These are phyloP conservation scores for Physella acuta DNA, from an alignment of 1,140 invertebrate genomes.

Conservation along the genomic window DNA sequence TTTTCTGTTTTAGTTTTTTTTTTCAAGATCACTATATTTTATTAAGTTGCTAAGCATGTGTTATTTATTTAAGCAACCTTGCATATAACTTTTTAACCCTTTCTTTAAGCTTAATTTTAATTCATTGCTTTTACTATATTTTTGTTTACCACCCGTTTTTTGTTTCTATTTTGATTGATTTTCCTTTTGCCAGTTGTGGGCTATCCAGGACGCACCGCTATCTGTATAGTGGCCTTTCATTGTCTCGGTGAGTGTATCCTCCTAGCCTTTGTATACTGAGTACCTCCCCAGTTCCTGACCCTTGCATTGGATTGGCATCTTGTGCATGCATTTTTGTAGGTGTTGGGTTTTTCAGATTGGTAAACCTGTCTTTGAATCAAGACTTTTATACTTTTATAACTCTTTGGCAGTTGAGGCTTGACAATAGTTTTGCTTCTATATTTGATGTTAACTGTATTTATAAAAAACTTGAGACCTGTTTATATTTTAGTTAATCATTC, in stretches of 20 bases:
- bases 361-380: background rate
- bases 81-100: no score
- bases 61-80: background rate
- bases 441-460: no score
- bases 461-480: no score
- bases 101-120: no score
- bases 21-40: background rate
- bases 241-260: slow-evolving; percentile 50
- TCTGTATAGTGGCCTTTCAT: slow-evolving; percentile 47
- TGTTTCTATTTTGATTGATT: slow-evolving; percentile 26
- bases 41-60: background rate
- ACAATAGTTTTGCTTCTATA: background rate
- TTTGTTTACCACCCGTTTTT: slow-evolving; percentile 14
- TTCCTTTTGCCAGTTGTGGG: slow-evolving; percentile 30
- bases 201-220: slow-evolving; percentile 47
- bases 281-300: background rate
- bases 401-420: background rate
- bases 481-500: no score
- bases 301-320: background rate
- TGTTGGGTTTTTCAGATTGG: no score
- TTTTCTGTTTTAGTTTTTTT: background rate
- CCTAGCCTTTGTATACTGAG: background rate
- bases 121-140: slow-evolving; percentile 24
- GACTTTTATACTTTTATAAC: background rate
- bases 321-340: background rate